Evolutionary conservation across 2,113 vertebrate species (phyloP).

Genomic region (Paraplagusia blochii): DNA sequence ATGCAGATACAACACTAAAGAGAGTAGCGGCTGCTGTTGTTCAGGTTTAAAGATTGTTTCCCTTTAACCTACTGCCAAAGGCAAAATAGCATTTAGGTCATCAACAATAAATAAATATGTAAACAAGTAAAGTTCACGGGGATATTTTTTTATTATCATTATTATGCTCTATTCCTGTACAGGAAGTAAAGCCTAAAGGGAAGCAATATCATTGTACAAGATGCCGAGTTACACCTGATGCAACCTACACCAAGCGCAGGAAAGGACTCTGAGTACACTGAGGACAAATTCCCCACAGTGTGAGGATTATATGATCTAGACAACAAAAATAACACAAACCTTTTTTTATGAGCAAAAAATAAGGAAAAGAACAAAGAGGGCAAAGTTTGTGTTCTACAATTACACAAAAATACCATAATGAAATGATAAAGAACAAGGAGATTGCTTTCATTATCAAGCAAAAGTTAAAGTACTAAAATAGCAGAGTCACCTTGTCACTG

Average conservation of each 20-base stretch:
- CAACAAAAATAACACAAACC: slow-evolving; percentile 34
- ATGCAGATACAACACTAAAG: slow-evolving; percentile 24
- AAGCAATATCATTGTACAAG: neutral
- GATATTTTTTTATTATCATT: neutral
- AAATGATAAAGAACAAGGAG: slow-evolving; percentile 11
- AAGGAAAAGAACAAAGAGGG: neutral
- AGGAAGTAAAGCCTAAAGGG: neutral
- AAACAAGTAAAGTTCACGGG: too few species aligned
- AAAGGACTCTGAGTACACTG: slow-evolving; percentile 33
- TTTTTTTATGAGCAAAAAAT: slow-evolving; percentile 16
- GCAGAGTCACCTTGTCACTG: neutral
- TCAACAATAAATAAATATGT: neutral
- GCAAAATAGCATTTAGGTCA: slow-evolving; percentile 25
- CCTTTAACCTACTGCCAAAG: slow-evolving; percentile 19
- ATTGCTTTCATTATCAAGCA: slow-evolving; percentile 27
- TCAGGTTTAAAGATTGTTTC: slow-evolving; percentile 19
- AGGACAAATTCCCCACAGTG: slow-evolving; percentile 26
- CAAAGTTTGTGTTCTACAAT: slow-evolving; percentile 2
- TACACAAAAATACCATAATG: neutral
- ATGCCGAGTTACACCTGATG: slow-evolving; percentile 30
- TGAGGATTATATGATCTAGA: slow-evolving; percentile 35
- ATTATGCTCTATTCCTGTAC: slow-evolving; percentile 1
- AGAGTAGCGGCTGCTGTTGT: slow-evolving; percentile 37
- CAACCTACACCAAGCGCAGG: slow-evolving; percentile 16
- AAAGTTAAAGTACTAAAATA: slow-evolving; percentile 27